Evolutionary conservation across 2,888 invertebrate species (phyloP).

Genomic region (Clivina fossor): DNA sequence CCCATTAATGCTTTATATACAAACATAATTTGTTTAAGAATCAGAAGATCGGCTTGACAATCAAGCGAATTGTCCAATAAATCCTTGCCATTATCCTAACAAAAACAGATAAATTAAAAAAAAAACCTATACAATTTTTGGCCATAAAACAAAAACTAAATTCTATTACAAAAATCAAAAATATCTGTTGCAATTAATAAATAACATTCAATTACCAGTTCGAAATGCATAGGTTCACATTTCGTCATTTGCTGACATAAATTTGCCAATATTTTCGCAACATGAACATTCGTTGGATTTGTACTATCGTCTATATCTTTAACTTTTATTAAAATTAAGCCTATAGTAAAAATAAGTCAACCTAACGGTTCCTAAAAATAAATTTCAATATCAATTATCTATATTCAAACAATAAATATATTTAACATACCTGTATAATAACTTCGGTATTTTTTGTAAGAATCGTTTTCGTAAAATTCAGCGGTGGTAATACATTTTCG

Average conservation of each 20-base stretch:
- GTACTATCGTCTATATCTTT: slow-evolving; percentile 43
- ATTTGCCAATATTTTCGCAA: slow-evolving; percentile 53
- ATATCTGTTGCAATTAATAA: no score
- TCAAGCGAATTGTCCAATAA: slow-evolving; percentile 62
- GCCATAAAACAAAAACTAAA: no score
- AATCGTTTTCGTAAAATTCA: slow-evolving; percentile 59
- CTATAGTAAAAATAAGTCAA: slow-evolving; percentile 57
- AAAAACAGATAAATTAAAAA: no score
- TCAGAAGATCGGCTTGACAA: slow-evolving; percentile 63
- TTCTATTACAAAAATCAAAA: no score
- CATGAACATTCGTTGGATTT: slow-evolving; percentile 46
- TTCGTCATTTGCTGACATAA: slow-evolving; percentile 58
- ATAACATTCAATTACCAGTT: slow-evolving; percentile 56
- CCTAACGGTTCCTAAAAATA: slow-evolving; percentile 61
- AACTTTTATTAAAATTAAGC: slow-evolving; percentile 46
- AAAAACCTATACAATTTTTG: no score
- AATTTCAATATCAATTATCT: no score
- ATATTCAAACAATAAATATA: no score
- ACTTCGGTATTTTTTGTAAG: slow-evolving; percentile 56
- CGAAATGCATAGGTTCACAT: slow-evolving; percentile 58
- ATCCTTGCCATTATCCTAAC: slow-evolving; percentile 60
- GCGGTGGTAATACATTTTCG: slow-evolving; percentile 47
- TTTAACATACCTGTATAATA: slow-evolving; percentile 48
- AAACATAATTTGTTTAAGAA: slow-evolving; percentile 63
- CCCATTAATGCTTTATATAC: slow-evolving; percentile 68